Evolutionary conservation across 2,797 vertebrate genomes (phyloP).

Genomic region (Poecilia velifera): DNA sequence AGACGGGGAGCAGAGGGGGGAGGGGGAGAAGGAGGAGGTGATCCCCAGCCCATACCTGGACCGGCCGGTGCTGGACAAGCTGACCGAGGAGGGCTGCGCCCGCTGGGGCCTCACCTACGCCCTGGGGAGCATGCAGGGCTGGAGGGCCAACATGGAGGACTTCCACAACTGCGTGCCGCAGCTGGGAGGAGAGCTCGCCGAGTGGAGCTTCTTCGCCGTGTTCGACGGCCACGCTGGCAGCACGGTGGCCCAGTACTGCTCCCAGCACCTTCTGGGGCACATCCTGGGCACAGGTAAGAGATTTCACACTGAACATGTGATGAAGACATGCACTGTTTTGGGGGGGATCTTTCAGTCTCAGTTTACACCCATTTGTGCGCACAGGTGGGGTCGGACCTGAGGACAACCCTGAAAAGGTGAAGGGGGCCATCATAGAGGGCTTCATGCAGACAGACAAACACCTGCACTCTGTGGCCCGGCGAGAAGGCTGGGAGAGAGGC

Average conservation of each 20-base stretch:
- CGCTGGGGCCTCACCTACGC: constrained; percentile 78
- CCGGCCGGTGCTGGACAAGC: constrained; percentile 81
- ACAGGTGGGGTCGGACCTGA: constrained; percentile 74
- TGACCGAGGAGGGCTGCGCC: constrained; percentile 78
- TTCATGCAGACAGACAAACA: constrained; percentile 83
- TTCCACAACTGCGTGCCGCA: constrained; percentile 83
- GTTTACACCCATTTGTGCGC: constrained; percentile 22
- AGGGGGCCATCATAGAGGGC: constrained; percentile 73
- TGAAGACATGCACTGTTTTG: neutral
- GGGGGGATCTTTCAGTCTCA: neutral
- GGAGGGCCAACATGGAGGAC: constrained; percentile 87
- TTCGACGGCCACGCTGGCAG: constrained; percentile 85
- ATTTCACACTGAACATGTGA: constrained; percentile 1
- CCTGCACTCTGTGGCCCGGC: constrained; percentile 74
- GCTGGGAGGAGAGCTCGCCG: constrained; percentile 75
- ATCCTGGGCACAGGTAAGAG: constrained; percentile 75
- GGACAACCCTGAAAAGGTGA: constrained; percentile 77
- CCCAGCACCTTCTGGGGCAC: constrained; percentile 82
- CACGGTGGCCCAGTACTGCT: constrained; percentile 82
- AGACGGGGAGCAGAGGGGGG: constrained; percentile 62
- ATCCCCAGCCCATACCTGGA: constrained; percentile 80
- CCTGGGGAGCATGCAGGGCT: constrained; percentile 85
- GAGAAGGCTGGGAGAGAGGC: constrained; percentile 81
- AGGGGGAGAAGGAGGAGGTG: constrained; percentile 70
- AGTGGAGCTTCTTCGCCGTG: constrained; percentile 86